These are phyloP conservation scores for Melanotaenia nigrans DNA, from an alignment of 2,797 vertebrate species.

Conservation along the genomic window DNA sequence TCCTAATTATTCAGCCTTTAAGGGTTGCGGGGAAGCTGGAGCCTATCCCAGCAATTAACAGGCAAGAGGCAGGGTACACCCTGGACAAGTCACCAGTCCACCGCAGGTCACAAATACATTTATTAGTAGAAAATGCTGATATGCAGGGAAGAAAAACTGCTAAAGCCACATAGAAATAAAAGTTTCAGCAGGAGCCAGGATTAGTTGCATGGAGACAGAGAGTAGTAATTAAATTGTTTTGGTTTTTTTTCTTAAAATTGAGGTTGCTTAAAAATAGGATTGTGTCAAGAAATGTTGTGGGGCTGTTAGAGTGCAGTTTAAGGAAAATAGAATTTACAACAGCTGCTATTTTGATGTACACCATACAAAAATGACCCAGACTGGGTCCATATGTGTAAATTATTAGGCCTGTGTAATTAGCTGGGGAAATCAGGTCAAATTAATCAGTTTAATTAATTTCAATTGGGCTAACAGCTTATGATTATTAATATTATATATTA, in stretches of 20 bases:
- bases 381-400: neutral
- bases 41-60: too few relatives aligned
- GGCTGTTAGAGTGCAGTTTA: too few relatives aligned
- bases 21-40: too few relatives aligned
- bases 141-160: neutral
- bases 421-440: neutral
- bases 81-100: too few relatives aligned
- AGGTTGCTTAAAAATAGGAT: neutral
- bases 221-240: neutral
- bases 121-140: too few relatives aligned
- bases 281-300: neutral
- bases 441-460: neutral
- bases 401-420: neutral
- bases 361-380: neutral
- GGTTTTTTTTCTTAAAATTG: neutral
- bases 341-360: too few relatives aligned
- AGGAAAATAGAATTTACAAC: too few relatives aligned
- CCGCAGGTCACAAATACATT: too few relatives aligned
- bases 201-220: neutral
- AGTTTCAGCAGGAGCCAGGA: neutral
- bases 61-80: too few relatives aligned
- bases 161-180: neutral
- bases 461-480: neutral
- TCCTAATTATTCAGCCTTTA: too few relatives aligned
- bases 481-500: neutral